Conservation (phyloP, 2,113 vertebrate species). For the Vireo altiloquus region DNA sequence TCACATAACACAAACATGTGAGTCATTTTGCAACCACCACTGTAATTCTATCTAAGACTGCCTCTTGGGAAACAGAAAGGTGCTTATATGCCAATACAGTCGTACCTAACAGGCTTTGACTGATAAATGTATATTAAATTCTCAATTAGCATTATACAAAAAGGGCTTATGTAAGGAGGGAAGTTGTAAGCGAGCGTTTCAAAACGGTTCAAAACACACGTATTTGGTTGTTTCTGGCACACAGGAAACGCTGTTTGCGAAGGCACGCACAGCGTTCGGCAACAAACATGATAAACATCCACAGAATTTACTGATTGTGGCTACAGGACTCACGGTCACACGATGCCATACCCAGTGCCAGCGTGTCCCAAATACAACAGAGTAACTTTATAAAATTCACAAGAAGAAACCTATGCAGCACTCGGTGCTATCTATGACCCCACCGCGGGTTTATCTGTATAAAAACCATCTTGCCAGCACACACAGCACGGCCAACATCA, state of each 20-base stretch:
- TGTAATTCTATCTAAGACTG: constrained; percentile 51
- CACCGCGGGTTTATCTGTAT: rapidly evolving
- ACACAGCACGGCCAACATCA: not conserved
- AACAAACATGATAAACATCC: not conserved
- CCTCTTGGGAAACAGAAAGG: constrained; percentile 25
- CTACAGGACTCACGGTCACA: not conserved
- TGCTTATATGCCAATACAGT: not conserved
- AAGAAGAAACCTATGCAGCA: not conserved
- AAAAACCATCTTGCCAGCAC: not conserved
- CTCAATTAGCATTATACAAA: not conserved
- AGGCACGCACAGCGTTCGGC: not conserved
- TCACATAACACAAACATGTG: constrained; percentile 28
- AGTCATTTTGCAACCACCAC: constrained; percentile 51
- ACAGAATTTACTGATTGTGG: not conserved
- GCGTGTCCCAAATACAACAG: not conserved
- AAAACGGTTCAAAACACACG: not conserved
- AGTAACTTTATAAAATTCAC: not conserved
- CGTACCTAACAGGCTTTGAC: not conserved
- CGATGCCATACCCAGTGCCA: not conserved
- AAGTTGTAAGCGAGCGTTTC: not conserved
- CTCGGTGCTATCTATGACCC: not conserved
- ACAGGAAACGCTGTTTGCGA: not conserved
- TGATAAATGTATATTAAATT: not conserved
- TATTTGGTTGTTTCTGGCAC: not conserved
- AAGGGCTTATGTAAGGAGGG: not conserved